Evolutionary conservation across 2,888 invertebrate species (phyloP).

Genomic region (Pseudococcus viburni): DNA sequence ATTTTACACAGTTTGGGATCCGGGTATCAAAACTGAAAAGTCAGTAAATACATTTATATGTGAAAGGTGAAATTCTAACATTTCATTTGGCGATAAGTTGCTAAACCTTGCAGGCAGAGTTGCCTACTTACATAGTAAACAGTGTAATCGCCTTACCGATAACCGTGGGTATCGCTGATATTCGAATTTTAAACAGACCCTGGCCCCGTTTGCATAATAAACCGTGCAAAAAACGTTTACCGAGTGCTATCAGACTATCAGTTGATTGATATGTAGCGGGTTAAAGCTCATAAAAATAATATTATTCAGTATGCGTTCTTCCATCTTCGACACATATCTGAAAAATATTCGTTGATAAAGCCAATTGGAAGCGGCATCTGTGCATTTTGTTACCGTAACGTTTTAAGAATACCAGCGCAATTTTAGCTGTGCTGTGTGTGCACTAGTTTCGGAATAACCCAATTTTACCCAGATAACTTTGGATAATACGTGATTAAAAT

Average conservation of each 20-base stretch:
- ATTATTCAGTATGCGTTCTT: slow-evolving; percentile 7
- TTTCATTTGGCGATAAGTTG: neutral
- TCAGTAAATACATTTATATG: neutral
- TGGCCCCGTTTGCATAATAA: neutral
- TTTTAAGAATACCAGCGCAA: neutral
- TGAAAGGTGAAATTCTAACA: neutral
- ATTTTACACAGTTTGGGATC: neutral
- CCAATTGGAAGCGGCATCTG: slow-evolving; percentile 38
- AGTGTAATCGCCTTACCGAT: neutral
- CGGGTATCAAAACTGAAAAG: neutral
- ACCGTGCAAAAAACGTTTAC: neutral
- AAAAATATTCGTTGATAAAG: slow-evolving; percentile 44
- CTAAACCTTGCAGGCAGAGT: neutral
- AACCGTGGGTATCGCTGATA: neutral
- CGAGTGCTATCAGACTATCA: neutral
- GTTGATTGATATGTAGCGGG: slow-evolving; percentile 21
- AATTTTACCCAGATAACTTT: slow-evolving; percentile 32
- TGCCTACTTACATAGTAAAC: neutral
- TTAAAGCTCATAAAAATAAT: slow-evolving; percentile 21
- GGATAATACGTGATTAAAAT: slow-evolving; percentile 38
- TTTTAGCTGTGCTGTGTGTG: neutral
- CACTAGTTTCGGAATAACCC: slow-evolving; percentile 29
- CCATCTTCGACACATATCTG: slow-evolving; percentile 24
- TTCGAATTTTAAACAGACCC: neutral
- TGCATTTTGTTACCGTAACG: neutral